Conservation (phyloP, 2,888 invertebrate species). For the Hydropsyche betteni region DNA sequence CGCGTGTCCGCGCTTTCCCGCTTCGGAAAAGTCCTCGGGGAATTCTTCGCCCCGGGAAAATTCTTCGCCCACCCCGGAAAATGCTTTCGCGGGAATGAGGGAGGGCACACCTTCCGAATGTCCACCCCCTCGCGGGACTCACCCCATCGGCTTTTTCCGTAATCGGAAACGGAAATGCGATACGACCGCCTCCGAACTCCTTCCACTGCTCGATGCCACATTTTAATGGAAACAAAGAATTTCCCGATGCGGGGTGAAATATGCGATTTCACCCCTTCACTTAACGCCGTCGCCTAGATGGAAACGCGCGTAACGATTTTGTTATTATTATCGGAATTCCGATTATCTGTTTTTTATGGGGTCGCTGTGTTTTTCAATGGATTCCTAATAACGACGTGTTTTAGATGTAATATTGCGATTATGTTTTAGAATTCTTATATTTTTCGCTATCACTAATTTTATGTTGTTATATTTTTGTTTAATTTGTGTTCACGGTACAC, state of each 20-base stretch:
- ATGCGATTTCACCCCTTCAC: constrained; percentile 21
- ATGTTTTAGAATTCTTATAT: too few species aligned
- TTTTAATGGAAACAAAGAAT: constrained; percentile 39
- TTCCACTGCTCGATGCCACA: constrained; percentile 8
- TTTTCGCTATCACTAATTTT: too few species aligned
- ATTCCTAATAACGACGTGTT: too few species aligned
- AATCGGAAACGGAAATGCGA: constrained; percentile 38
- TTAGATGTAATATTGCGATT: too few species aligned
- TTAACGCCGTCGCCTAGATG: too few species aligned
- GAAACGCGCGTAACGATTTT: too few species aligned
- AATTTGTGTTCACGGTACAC: too few species aligned
- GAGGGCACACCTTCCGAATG: too few species aligned
- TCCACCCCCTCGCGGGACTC: background rate
- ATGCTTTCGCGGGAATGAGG: constrained; percentile 5
- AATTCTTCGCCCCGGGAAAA: background rate
- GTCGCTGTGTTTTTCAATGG: too few species aligned
- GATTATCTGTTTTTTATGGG: too few species aligned
- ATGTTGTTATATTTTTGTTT: too few species aligned
- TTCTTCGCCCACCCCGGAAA: constrained; percentile 6
- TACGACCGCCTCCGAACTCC: constrained; percentile 28
- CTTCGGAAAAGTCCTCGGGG: background rate
- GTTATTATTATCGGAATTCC: too few species aligned
- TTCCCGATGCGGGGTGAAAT: constrained; percentile 17
- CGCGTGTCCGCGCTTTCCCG: constrained; percentile 6
- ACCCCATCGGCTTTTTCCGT: constrained; percentile 22